Evolutionary conservation across 2,888 invertebrate species (phyloP).

Genomic region (Callosobruchus maculatus): DNA sequence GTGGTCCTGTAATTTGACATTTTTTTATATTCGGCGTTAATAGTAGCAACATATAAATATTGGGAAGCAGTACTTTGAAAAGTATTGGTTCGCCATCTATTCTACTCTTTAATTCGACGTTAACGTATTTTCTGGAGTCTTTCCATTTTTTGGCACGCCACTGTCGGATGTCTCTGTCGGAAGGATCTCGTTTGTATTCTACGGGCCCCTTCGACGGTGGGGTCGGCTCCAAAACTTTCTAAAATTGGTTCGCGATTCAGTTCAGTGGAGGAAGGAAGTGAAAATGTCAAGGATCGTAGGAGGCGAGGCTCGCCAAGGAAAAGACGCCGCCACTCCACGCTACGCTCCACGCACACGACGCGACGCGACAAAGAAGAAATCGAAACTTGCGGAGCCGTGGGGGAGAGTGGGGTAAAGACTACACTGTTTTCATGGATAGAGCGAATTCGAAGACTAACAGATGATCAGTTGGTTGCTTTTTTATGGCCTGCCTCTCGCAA

Average conservation of each 20-base stretch:
- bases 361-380: neutral
- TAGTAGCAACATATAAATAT: too few relatives aligned
- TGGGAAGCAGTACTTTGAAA: too few relatives aligned
- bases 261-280: slow-evolving; percentile 53
- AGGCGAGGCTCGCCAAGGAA: neutral
- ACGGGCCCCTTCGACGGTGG: slow-evolving; percentile 29
- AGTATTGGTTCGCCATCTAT: too few relatives aligned
- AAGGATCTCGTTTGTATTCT: slow-evolving; percentile 51
- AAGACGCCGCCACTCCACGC: neutral
- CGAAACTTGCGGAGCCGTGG: neutral
- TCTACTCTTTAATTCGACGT: too few relatives aligned
- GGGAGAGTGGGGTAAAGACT: neutral
- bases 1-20: too few relatives aligned
- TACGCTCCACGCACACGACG: neutral
- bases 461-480: too few relatives aligned
- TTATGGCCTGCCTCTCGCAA: too few relatives aligned
- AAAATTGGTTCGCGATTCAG: slow-evolving; percentile 56
- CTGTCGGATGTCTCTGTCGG: slow-evolving; percentile 20
- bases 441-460: too few relatives aligned
- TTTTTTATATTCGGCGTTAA: too few relatives aligned
- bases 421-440: too few relatives aligned
- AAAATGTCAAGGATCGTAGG: slow-evolving; percentile 31
- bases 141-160: neutral
- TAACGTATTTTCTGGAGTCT: too few relatives aligned
- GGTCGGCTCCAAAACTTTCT: slow-evolving; percentile 53